A percentile compares a stretch with the other conserved stretches of the same genome.
These are phyloP conservation scores for Urocynchramus pylzowi DNA, from an alignment of 2,113 vertebrate genomes.

Conservation along the genomic window DNA sequence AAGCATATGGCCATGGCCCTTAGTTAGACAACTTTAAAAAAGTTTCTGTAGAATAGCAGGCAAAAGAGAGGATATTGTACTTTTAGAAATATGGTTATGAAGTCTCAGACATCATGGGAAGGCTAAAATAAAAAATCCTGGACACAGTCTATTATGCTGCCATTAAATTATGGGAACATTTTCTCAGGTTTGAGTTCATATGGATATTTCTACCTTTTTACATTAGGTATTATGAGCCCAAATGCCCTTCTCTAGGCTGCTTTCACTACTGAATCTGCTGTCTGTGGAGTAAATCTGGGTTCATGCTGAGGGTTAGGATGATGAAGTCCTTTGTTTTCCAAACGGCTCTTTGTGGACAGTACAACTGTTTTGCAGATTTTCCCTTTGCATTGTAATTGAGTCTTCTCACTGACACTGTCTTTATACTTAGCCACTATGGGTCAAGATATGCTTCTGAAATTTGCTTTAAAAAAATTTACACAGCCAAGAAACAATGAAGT, in stretches of 20 bases:
- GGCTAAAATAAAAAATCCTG: not conserved
- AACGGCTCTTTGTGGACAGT: not conserved
- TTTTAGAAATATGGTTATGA: not conserved
- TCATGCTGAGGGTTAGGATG: not conserved
- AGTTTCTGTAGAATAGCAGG: not conserved
- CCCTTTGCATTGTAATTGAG: not conserved
- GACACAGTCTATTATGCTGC: not conserved
- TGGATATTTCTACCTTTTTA: not conserved
- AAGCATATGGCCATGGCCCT: not conserved
- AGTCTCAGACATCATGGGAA: not conserved
- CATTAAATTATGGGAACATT: not conserved
- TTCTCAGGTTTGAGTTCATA: not conserved
- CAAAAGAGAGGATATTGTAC: not conserved
- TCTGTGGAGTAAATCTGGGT: not conserved
- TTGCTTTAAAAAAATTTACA: not conserved
- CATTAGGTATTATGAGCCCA: not conserved
- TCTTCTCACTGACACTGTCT: not conserved
- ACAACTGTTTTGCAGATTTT: not conserved
- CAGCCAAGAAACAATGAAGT: not conserved
- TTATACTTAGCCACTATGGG: not conserved
- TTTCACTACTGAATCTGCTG: not conserved
- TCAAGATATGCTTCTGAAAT: not conserved
- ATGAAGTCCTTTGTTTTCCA: slow-evolving; percentile 3
- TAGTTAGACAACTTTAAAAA: not conserved
- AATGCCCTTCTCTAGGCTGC: not conserved